These are phyloP conservation scores for Denticeps clupeoides DNA, from an alignment of 2,797 vertebrate species.

Conservation along the genomic window DNA sequence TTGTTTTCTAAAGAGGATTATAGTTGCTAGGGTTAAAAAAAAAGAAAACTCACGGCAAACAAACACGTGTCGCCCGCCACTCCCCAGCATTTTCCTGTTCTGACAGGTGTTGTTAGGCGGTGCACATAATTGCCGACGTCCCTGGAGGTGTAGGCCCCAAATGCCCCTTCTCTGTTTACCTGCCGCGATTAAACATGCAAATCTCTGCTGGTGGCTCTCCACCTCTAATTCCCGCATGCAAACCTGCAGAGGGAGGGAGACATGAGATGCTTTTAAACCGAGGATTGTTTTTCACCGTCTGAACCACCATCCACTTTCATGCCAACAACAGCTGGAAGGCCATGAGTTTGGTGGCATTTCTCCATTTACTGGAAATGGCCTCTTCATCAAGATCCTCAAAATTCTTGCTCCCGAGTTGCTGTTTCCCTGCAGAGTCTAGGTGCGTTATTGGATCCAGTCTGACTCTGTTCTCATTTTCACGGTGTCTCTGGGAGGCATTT, in stretches of 20 bases:
- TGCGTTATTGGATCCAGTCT: background rate
- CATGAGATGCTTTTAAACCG: background rate
- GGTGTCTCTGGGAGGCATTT: background rate
- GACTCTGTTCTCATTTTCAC: background rate
- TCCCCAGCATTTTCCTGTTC: slow-evolving; percentile 15
- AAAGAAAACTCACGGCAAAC: slow-evolving; percentile 20
- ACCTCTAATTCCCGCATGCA: background rate
- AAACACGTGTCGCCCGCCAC: slow-evolving; percentile 26
- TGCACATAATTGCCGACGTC: slow-evolving; percentile 20
- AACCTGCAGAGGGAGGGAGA: background rate
- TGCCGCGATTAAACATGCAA: slow-evolving; percentile 10
- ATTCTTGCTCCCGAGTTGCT: too few species aligned
- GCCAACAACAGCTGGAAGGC: too few species aligned
- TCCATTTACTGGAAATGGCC: too few species aligned
- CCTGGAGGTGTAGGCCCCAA: slow-evolving; percentile 11
- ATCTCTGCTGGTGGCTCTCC: background rate
- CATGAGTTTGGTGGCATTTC: too few species aligned
- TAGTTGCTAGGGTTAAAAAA: slow-evolving; percentile 24
- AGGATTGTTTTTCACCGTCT: slow-evolving; percentile 1
- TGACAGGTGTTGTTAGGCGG: slow-evolving; percentile 17
- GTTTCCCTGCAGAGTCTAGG: too few species aligned
- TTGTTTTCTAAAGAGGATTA: slow-evolving; percentile 14
- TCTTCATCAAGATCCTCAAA: too few species aligned
- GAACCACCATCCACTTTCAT: too few species aligned
- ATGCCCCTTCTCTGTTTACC: slow-evolving; percentile 20